phyloP scores from a whole-genome alignment of 2,888 invertebrate species.

The Tromatobia lineatoria region DNA sequence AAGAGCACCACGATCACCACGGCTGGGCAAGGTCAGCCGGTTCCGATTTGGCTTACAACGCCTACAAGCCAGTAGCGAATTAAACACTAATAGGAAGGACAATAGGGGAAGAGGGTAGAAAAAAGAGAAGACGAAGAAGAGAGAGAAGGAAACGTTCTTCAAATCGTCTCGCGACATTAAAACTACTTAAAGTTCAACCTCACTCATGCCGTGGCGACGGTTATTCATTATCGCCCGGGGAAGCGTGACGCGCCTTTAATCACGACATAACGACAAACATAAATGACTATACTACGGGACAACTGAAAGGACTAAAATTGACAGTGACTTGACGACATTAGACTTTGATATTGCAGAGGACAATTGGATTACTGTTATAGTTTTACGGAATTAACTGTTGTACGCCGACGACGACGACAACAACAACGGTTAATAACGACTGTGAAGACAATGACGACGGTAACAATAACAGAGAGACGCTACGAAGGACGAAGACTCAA shows the following conservation, averaged over 20 bases:
- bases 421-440: background rate
- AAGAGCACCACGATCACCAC: slow-evolving; percentile 88
- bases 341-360: slow-evolving; percentile 29
- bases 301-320: slow-evolving; percentile 28
- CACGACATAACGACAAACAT: slow-evolving; percentile 43
- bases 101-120: slow-evolving; percentile 15
- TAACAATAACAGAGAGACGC: slow-evolving; percentile 33
- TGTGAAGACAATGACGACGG: slow-evolving; percentile 42
- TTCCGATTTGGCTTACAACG: slow-evolving; percentile 91
- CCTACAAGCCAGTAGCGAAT: slow-evolving; percentile 86
- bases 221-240: slow-evolving; percentile 51
- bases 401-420: slow-evolving; percentile 27
- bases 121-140: slow-evolving; percentile 40
- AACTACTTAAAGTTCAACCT: slow-evolving; percentile 62
- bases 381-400: slow-evolving; percentile 4
- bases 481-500: slow-evolving; percentile 51
- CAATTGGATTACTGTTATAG: slow-evolving; percentile 31
- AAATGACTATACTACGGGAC: slow-evolving; percentile 58
- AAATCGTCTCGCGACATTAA: slow-evolving; percentile 60
- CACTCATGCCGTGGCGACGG: slow-evolving; percentile 59
- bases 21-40: slow-evolving; percentile 90
- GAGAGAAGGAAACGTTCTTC: slow-evolving; percentile 53
- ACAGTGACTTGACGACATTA: slow-evolving; percentile 59
- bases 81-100: slow-evolving; percentile 68
- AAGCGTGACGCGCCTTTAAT: slow-evolving; percentile 53